A percentile compares a stretch with the other conserved stretches of the same genome.
These are phyloP conservation scores for Otolemur garnettii DNA, from an alignment of 2,113 vertebrate species.

Conservation along the genomic window DNA sequence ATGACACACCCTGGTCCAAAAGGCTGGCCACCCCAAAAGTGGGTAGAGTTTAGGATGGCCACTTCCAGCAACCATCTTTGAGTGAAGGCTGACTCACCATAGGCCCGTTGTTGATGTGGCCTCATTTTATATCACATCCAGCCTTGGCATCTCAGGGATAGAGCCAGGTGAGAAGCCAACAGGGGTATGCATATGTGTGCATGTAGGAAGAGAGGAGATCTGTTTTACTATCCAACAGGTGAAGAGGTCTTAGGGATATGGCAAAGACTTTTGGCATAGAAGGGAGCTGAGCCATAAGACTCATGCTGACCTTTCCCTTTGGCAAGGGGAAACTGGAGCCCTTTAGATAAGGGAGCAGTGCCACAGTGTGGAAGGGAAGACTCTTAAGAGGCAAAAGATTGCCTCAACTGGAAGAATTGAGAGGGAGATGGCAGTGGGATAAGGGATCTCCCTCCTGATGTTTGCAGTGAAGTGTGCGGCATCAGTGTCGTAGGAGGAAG, in stretches of 20 bases:
- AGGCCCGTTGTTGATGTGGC: not conserved
- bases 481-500: fast-evolving
- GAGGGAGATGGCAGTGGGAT: not conserved
- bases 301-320: not conserved
- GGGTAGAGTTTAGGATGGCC: conserved; percentile 5
- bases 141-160: not conserved
- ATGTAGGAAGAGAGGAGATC: not conserved
- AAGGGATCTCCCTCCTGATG: not conserved
- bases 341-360: not conserved
- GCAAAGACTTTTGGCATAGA: not conserved
- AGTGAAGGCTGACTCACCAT: conserved; percentile 32
- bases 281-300: not conserved
- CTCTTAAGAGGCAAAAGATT: not conserved
- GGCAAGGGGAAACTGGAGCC: not conserved
- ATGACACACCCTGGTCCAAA: not conserved
- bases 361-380: not conserved
- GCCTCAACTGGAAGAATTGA: not conserved
- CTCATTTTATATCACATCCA: not conserved
- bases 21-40: not conserved
- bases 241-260: not conserved
- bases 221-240: not conserved
- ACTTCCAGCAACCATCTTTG: not conserved
- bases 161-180: conserved; percentile 38
- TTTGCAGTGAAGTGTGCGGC: not conserved
- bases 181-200: too few relatives aligned